Conservation (phyloP, 2,888 invertebrate genomes). For the Drosophila anomalata region DNA sequence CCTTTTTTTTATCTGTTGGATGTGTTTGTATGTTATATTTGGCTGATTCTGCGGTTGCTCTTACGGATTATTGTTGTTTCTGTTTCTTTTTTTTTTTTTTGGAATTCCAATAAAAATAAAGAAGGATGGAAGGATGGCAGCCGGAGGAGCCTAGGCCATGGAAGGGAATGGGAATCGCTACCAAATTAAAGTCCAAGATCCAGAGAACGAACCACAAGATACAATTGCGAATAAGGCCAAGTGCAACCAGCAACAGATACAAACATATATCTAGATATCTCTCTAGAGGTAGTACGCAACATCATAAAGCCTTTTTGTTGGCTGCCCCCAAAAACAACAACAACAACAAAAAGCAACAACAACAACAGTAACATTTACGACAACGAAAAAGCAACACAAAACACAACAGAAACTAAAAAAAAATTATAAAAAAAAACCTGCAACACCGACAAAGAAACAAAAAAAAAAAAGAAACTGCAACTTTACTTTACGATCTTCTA, state of each 20-base stretch:
- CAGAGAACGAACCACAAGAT: slow-evolving; percentile 48
- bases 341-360: slow-evolving; percentile 10
- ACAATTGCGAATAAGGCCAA: slow-evolving; percentile 64
- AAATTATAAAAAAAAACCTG: slow-evolving; percentile 37
- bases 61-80: slow-evolving; percentile 11
- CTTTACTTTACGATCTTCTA: slow-evolving; percentile 68
- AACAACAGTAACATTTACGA: slow-evolving; percentile 1
- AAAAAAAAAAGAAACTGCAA: slow-evolving; percentile 15
- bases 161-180: slow-evolving; percentile 40
- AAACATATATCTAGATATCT: slow-evolving; percentile 17
- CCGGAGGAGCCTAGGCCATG: slow-evolving; percentile 19
- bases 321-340: slow-evolving; percentile 24
- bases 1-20: slow-evolving; percentile 4
- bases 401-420: neutral
- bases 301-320: slow-evolving; percentile 37
- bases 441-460: slow-evolving; percentile 32
- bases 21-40: slow-evolving; percentile 20
- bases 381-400: slow-evolving; percentile 4
- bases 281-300: slow-evolving; percentile 38
- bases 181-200: slow-evolving; percentile 69
- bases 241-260: slow-evolving; percentile 63
- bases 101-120: slow-evolving; percentile 49
- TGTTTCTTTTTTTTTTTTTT: slow-evolving; percentile 45
- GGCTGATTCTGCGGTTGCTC: slow-evolving; percentile 25
- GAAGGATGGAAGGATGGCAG: neutral